Percentiles rank a stretch among this genome's conserved stretches.
These are phyloP conservation scores for Hippopotamus amphibius DNA, from an alignment of 2,113 vertebrate species.

Conservation along the genomic window DNA sequence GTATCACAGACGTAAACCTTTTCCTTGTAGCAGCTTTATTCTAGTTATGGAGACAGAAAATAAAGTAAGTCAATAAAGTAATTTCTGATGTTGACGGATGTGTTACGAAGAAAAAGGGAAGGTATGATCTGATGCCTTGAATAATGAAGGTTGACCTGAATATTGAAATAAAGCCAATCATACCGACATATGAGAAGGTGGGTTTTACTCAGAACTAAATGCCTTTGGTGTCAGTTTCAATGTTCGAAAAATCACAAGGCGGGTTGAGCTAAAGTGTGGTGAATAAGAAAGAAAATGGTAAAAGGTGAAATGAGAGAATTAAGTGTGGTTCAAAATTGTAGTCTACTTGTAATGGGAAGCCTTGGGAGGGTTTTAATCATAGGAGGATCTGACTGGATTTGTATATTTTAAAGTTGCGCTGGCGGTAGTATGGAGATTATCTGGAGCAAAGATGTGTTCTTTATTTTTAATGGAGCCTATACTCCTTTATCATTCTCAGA, in stretches of 20 bases:
- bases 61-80: not conserved
- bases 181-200: not conserved
- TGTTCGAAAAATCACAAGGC: not conserved
- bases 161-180: not conserved
- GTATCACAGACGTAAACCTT: not conserved
- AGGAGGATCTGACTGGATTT: not conserved
- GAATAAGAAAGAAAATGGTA: not conserved
- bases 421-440: not conserved
- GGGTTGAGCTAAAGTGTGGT: not conserved
- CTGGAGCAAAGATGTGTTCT: not conserved
- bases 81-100: not conserved
- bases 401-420: not conserved
- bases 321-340: not conserved
- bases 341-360: not conserved
- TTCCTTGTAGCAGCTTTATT: not conserved
- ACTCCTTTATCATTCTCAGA: not conserved
- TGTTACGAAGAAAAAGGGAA: not conserved
- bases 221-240: not conserved
- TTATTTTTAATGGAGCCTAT: slow-evolving; percentile 8
- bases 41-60: not conserved
- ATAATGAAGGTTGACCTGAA: not conserved
- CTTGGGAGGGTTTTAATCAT: not conserved
- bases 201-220: not conserved
- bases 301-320: not conserved
- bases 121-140: not conserved